Evolutionary conservation across 2,797 vertebrate genomes (phyloP).

Genomic region (Poeciliopsis infans): DNA sequence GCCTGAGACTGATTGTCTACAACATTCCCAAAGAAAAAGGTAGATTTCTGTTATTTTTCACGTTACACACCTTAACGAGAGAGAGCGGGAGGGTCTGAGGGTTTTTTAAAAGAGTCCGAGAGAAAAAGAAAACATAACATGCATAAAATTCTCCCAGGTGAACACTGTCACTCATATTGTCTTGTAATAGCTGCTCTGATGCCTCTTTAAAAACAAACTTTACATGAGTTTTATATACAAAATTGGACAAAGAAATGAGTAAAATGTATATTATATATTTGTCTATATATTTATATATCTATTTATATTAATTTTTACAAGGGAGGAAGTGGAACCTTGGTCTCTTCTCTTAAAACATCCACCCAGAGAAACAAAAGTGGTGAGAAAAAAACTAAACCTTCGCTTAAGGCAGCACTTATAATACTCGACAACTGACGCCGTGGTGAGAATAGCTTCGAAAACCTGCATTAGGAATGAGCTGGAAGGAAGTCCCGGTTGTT

Average conservation of each 20-base stretch:
- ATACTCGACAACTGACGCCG: conserved; percentile 58
- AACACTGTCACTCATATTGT: conserved; percentile 80
- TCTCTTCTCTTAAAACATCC: conserved; percentile 61
- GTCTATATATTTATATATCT: conserved; percentile 74
- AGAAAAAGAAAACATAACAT: conserved; percentile 77
- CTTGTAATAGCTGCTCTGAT: conserved; percentile 81
- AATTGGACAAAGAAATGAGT: conserved; percentile 80
- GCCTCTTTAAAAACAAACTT: conserved; percentile 79
- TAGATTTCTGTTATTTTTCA: conserved; percentile 75
- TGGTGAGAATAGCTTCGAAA: conserved; percentile 34
- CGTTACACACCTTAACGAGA: conserved; percentile 74
- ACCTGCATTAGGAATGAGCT: conserved; percentile 60
- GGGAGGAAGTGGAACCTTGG: conserved; percentile 85
- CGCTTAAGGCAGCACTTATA: conserved; percentile 69
- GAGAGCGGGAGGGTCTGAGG: conserved; percentile 20
- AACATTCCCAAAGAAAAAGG: conserved; percentile 79
- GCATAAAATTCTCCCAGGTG: conserved; percentile 80
- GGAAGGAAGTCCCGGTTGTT: conserved; percentile 33
- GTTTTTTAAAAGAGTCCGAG: conserved; percentile 47
- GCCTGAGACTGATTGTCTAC: conserved; percentile 86
- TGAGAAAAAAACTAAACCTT: conserved; percentile 53
- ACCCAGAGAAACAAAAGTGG: conserved; percentile 41
- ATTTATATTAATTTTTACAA: conserved; percentile 83
- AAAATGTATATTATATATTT: conserved; percentile 82
- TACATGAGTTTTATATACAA: conserved; percentile 82